Conservation (phyloP, 2,888 invertebrate genomes). For the Lasioglossum leucozonium region DNA sequence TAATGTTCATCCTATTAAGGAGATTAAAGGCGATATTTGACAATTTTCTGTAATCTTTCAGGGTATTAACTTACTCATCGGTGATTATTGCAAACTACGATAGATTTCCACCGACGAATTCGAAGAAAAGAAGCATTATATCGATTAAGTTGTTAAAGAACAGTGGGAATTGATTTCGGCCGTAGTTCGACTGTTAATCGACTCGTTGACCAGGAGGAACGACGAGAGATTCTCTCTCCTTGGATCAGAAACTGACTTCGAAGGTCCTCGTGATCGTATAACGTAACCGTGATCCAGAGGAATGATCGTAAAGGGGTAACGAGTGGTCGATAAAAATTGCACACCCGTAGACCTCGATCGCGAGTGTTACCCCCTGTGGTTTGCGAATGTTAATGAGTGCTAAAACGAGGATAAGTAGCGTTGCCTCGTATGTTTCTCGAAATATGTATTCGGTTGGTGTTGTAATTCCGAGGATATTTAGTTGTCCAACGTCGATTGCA, state of each 20-base stretch:
- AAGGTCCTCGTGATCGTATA: slow-evolving; percentile 48
- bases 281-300: slow-evolving; percentile 33
- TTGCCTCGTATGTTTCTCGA: background rate
- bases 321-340: slow-evolving; percentile 21
- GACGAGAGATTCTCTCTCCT: slow-evolving; percentile 48
- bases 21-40: background rate
- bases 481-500: background rate
- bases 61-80: background rate
- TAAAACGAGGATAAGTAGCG: background rate
- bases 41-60: background rate
- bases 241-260: slow-evolving; percentile 53
- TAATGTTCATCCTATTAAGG: too few species aligned
- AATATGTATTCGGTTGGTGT: background rate
- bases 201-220: background rate
- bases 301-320: slow-evolving; percentile 54
- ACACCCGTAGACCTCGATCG: slow-evolving; percentile 31
- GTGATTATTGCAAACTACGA: background rate
- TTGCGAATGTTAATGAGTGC: background rate
- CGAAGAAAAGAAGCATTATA: background rate
- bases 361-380: slow-evolving; percentile 6
- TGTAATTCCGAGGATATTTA: background rate
- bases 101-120: background rate
- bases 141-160: background rate
- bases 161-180: background rate
- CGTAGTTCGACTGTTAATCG: background rate